A percentile compares a stretch with the other conserved stretches of the same genome.
phyloP scores from a whole-genome alignment of 53 echinoderm and acorn worm species.

The Patiria pectinifera region DNA sequence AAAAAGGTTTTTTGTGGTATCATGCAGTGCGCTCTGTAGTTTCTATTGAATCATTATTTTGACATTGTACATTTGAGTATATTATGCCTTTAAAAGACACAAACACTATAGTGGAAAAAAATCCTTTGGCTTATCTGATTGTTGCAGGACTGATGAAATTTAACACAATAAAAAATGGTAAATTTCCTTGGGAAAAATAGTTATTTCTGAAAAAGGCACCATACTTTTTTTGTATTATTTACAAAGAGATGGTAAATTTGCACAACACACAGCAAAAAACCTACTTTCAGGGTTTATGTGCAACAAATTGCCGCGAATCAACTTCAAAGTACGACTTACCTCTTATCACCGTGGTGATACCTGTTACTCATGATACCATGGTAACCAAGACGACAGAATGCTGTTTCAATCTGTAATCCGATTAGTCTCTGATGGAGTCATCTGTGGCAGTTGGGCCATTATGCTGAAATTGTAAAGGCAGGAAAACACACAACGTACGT shows the following conservation, averaged over 20 bases:
- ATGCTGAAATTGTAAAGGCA: background rate
- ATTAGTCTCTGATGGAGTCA: background rate
- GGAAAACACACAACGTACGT: background rate
- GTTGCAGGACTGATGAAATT: too few species aligned
- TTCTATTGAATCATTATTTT: too few species aligned
- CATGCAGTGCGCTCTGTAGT: too few species aligned
- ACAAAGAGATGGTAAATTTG: background rate
- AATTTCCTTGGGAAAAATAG: too few species aligned
- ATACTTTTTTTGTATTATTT: background rate
- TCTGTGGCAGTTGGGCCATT: background rate
- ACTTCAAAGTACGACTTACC: conserved; percentile 3
- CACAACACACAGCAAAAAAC: background rate
- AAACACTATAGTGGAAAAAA: too few species aligned
- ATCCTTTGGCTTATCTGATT: too few species aligned
- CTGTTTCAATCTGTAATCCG: background rate
- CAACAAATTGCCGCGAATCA: background rate
- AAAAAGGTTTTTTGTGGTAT: too few species aligned
- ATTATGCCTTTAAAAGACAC: too few species aligned
- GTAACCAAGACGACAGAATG: background rate
- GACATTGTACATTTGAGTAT: too few species aligned
- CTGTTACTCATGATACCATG: conserved; percentile 59
- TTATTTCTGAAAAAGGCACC: too few species aligned
- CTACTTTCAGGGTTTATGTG: background rate
- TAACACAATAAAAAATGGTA: too few species aligned
- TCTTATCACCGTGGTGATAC: conserved; percentile 55